These are phyloP conservation scores for Synanceia verrucosa DNA, from an alignment of 2,797 vertebrate species.

Conservation along the genomic window DNA sequence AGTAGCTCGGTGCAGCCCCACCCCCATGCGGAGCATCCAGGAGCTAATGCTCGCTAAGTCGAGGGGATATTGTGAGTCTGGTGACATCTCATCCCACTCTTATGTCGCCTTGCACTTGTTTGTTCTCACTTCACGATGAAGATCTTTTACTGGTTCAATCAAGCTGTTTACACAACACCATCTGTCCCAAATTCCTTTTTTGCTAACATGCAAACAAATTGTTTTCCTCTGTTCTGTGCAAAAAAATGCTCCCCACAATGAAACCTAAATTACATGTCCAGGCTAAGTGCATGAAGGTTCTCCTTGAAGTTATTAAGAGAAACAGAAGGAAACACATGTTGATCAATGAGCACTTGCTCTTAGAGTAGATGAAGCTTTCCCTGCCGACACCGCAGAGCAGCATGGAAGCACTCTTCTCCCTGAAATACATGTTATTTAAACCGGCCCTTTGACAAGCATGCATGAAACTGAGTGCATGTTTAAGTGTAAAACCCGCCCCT, in stretches of 20 bases:
- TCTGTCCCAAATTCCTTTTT: slow-evolving; percentile 42
- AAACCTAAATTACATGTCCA: slow-evolving; percentile 30
- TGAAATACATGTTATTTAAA: slow-evolving; percentile 62
- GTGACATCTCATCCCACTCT: slow-evolving; percentile 56
- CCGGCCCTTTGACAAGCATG: slow-evolving; percentile 65
- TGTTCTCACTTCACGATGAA: slow-evolving; percentile 44
- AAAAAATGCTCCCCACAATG: slow-evolving; percentile 2
- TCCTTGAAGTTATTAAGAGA: slow-evolving; percentile 7
- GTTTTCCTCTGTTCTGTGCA: slow-evolving; percentile 8
- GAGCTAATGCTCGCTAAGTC: slow-evolving; percentile 45
- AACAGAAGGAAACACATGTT: slow-evolving; percentile 15
- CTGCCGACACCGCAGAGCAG: slow-evolving; percentile 27
- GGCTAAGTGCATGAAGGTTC: neutral
- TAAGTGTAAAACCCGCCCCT: slow-evolving; percentile 55
- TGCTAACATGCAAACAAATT: slow-evolving; percentile 41
- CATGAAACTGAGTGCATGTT: slow-evolving; percentile 57
- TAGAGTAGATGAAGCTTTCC: slow-evolving; percentile 38
- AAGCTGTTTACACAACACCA: slow-evolving; percentile 52
- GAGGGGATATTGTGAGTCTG: slow-evolving; percentile 19
- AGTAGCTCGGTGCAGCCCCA: slow-evolving; percentile 11
- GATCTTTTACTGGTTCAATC: slow-evolving; percentile 44
- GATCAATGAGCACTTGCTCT: slow-evolving; percentile 31
- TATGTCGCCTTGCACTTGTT: slow-evolving; percentile 38
- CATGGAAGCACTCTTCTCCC: slow-evolving; percentile 28
- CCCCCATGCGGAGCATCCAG: slow-evolving; percentile 24